A percentile compares a stretch with the other conserved stretches of the same genome.
Evolutionary conservation across 2,113 vertebrate species (phyloP).

Genomic region (Willisornis vidua): DNA sequence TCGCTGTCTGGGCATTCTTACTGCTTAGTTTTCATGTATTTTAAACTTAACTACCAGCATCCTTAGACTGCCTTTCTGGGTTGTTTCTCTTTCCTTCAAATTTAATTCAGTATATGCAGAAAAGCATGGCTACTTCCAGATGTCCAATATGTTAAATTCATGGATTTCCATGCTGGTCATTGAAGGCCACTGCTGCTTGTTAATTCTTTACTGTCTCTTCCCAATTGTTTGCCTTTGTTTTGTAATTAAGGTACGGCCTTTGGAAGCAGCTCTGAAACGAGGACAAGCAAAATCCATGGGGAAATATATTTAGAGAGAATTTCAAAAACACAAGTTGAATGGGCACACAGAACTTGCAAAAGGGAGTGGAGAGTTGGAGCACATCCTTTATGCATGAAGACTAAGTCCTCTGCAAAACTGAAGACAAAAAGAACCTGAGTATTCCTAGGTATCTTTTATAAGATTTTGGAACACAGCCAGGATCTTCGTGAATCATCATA

Average conservation of each 20-base stretch:
- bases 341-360: background rate
- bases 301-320: background rate
- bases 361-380: background rate
- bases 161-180: background rate
- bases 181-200: background rate
- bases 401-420: background rate
- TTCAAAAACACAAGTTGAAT: background rate
- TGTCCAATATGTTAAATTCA: background rate
- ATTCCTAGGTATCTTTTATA: background rate
- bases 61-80: background rate
- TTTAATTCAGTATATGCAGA: background rate
- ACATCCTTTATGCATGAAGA: background rate
- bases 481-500: background rate
- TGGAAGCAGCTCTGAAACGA: background rate
- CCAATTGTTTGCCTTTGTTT: background rate
- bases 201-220: background rate
- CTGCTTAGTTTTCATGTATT: background rate
- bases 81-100: background rate
- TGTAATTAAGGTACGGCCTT: background rate
- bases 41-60: background rate
- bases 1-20: background rate
- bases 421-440: background rate
- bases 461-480: background rate
- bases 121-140: background rate
- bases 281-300: background rate